These are phyloP conservation scores for Oncorhynchus mykiss DNA, from an alignment of 2,113 vertebrate species.

Conservation along the genomic window DNA sequence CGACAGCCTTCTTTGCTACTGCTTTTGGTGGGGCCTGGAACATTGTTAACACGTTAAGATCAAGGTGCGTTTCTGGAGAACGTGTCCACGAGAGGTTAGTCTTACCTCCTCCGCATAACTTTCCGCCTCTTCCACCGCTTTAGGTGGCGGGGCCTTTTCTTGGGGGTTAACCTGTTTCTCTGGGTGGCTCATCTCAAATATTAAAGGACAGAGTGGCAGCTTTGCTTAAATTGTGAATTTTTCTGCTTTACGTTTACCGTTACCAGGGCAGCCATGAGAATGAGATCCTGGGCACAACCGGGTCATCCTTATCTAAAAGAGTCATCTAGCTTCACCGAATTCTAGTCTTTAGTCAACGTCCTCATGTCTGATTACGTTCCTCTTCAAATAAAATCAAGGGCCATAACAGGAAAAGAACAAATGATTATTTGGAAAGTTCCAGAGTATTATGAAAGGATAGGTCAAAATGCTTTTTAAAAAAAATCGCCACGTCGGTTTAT, in stretches of 20 bases:
- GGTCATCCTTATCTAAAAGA: too few relatives aligned
- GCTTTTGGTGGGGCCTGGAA: constrained; percentile 63
- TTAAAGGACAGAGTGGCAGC: too few relatives aligned
- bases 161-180: constrained; percentile 80
- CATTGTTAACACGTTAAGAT: not conserved
- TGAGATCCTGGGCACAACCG: too few relatives aligned
- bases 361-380: too few relatives aligned
- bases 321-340: too few relatives aligned
- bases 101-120: constrained; percentile 73
- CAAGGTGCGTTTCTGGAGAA: not conserved
- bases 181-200: not conserved
- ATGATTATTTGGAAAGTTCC: too few relatives aligned
- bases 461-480: constrained; percentile 41
- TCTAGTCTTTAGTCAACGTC: too few relatives aligned
- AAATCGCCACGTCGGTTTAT: constrained; percentile 70
- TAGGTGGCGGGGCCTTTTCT: constrained; percentile 86
- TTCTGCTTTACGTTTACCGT: too few relatives aligned
- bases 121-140: constrained; percentile 87
- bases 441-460: not conserved
- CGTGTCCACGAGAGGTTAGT: not conserved
- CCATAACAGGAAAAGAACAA: too few relatives aligned
- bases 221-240: too few relatives aligned
- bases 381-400: too few relatives aligned
- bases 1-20: constrained; percentile 58
- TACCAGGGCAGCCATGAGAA: too few relatives aligned